A percentile compares a stretch with the other conserved stretches of the same genome.
These are phyloP conservation scores for Oreochromis mossambicus DNA, from an alignment of 2,797 vertebrate species.

Conservation along the genomic window DNA sequence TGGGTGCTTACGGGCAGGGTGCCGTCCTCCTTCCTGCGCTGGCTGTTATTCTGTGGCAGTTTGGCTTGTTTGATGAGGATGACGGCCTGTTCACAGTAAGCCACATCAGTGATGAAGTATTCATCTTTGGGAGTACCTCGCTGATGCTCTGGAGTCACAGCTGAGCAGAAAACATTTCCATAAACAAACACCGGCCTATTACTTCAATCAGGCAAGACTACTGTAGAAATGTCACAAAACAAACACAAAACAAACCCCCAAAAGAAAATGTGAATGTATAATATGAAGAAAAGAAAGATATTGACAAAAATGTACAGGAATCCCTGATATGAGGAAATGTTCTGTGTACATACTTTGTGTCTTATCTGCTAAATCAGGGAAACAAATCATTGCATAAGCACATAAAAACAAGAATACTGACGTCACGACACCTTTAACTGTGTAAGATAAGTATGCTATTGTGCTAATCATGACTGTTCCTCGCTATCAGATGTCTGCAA, in stretches of 20 bases:
- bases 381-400: not conserved
- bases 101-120: conserved; percentile 81
- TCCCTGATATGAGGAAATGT: not conserved
- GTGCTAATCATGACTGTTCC: not conserved
- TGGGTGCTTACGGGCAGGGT: conserved; percentile 77
- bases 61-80: conserved; percentile 79
- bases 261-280: not conserved
- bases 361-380: not conserved
- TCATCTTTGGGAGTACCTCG: conserved; percentile 68
- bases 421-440: not conserved
- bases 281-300: not conserved
- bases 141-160: conserved; percentile 49
- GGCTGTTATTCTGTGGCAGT: conserved; percentile 52
- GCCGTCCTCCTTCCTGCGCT: conserved; percentile 74
- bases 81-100: conserved; percentile 87
- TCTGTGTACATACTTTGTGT: not conserved
- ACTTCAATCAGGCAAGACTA: not conserved
- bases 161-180: conserved; percentile 10
- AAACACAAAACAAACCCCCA: not conserved
- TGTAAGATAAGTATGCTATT: not conserved
- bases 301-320: not conserved
- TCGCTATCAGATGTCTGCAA: not conserved
- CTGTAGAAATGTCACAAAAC: not conserved
- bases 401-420: not conserved
- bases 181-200: not conserved